These are phyloP conservation scores for Podarcis siculus DNA, from an alignment of 2,797 vertebrate genomes.

Conservation along the genomic window DNA sequence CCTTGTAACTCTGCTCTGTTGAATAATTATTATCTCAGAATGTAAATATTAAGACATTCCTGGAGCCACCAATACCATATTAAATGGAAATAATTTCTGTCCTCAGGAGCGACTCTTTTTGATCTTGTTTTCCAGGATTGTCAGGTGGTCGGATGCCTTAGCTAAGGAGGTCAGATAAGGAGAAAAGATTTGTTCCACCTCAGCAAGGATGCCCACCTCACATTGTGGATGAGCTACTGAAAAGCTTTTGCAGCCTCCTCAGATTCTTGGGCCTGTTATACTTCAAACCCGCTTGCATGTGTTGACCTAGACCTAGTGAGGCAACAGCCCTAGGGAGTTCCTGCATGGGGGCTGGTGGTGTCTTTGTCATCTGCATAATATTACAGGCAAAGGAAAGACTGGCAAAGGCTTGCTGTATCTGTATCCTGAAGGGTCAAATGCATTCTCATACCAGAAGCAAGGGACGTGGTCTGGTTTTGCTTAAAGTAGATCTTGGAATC, in stretches of 20 bases:
- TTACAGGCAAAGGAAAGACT: neutral
- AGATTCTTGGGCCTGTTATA: neutral
- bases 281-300: conserved; percentile 12
- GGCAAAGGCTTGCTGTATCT: neutral
- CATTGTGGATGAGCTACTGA: neutral
- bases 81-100: neutral
- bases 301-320: conserved; percentile 19
- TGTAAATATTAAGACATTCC: conserved; percentile 26
- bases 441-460: neutral
- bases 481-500: conserved; percentile 1
- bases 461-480: conserved; percentile 7
- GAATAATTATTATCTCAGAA: neutral
- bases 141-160: neutral
- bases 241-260: neutral
- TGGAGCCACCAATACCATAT: neutral
- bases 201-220: neutral
- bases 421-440: conserved; percentile 1
- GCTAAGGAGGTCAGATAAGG: neutral
- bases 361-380: conserved; percentile 27
- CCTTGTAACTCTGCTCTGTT: neutral
- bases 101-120: conserved; percentile 8
- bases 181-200: too few relatives aligned
- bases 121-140: neutral
- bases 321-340: conserved; percentile 10
- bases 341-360: neutral